Evolutionary conservation across 2,888 invertebrate species (phyloP), one percentile per base, ranked within the genome.

Genomic region (Agrypnus murinus): DNA sequence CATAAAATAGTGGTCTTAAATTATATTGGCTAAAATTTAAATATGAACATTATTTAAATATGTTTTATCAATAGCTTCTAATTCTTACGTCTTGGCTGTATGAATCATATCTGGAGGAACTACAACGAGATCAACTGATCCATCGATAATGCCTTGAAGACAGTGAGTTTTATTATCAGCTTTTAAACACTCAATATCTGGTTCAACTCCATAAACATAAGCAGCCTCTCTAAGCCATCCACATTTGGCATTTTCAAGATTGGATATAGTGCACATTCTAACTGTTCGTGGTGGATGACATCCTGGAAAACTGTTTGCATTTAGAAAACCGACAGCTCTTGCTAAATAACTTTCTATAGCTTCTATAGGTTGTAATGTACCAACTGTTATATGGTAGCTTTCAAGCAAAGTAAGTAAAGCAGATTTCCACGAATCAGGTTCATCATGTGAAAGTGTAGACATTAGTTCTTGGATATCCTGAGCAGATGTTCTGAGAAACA

Each of bases 181-280:
- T 74, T 89, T 86, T 6, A 91, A 85, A 81, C 97, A 98, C 74
- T 93, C 92, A 14, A 98, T 85, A 10, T 92, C 91, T 0, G 97
- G 97, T 72, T 92, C 88, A 0, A 95, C 87, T 0, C 95, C 93
- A 77, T 93, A 91, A 2, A 93, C 92, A 0, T 90, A 88, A 0
- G 92, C 91, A 0, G 93, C 93, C 76, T 93, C 92, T 69, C 91
- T 89, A 79, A 96, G 82, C 90, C 93, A 93, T 0, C 91, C 89
- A 81, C 97, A 97, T 80, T 96, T 96, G 58, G 90, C 88, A 71
- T 90, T 89, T 78, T 93, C 94, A 0, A 92, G 84, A 10, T 90
- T 87, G 0, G 92, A 90, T 0, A 90, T 90, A 0, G 93, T 91
- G 80, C 95, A 95, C 53, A 92, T 88, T 77, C 59, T 82, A 43